Conservation (phyloP, 2,113 vertebrate species). For the Cygnus buccinator region DNA sequence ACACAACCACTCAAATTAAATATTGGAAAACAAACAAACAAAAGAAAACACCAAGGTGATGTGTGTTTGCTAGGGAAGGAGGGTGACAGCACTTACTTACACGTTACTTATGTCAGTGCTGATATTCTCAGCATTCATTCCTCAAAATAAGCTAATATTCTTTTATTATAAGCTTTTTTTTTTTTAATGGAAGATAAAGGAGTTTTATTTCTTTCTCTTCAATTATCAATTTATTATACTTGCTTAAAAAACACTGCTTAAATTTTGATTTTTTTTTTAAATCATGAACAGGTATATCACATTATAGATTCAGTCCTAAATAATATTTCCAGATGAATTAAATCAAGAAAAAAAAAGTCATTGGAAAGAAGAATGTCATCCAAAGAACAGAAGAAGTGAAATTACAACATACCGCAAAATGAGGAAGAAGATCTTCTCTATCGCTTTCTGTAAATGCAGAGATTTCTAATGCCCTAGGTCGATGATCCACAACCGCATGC, state of each 20-base stretch:
- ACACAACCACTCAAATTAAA: not conserved
- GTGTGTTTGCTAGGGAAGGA: too few relatives aligned
- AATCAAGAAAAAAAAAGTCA: not conserved
- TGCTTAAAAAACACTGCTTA: not conserved
- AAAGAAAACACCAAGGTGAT: not conserved
- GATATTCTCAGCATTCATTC: not conserved
- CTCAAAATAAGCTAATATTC: not conserved
- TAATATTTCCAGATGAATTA: not conserved
- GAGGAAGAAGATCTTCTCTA: slow-evolving; percentile 90
- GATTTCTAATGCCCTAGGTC: slow-evolving; percentile 91
- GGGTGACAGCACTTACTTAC: too few relatives aligned
- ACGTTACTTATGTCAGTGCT: not conserved
- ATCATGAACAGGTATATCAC: not conserved
- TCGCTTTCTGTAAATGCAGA: slow-evolving; percentile 89
- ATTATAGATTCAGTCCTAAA: not conserved
- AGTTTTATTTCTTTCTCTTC: not conserved
- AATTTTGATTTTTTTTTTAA: not conserved
- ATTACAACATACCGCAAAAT: slow-evolving; percentile 91
- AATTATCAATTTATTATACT: not conserved
- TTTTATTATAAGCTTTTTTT: not conserved
- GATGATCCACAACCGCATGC: slow-evolving; percentile 91
- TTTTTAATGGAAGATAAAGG: not conserved
- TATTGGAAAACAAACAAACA: not conserved
- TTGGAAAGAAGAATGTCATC: fast-evolving
- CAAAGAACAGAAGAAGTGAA: not conserved